Evolutionary conservation across 1,140 invertebrate species (phyloP).

Genomic region (Bombus turneri): DNA sequence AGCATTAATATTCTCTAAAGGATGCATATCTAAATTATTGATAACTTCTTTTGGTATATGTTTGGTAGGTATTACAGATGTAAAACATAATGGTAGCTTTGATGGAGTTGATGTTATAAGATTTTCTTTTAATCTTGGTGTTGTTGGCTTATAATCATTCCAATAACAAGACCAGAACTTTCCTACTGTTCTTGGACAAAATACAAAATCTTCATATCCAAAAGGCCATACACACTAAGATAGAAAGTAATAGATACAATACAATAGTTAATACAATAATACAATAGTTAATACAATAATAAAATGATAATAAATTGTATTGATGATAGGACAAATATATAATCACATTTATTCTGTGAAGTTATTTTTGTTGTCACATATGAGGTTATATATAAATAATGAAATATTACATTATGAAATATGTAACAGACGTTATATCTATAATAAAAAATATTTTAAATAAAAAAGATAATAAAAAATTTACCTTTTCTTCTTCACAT

Average conservation of each 20-base stretch:
- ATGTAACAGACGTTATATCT: too few relatives aligned
- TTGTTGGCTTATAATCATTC: conserved; percentile 37
- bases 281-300: neutral
- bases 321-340: too few relatives aligned
- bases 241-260: neutral
- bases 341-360: too few relatives aligned
- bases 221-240: conserved; percentile 65
- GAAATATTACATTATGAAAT: too few relatives aligned
- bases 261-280: neutral
- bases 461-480: neutral
- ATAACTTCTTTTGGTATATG: conserved; percentile 7
- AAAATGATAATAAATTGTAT: neutral
- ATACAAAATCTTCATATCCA: conserved; percentile 40
- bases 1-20: neutral
- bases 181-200: conserved; percentile 35
- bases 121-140: conserved; percentile 16
- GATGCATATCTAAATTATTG: neutral
- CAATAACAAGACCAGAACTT: conserved; percentile 41
- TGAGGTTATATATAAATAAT: too few relatives aligned
- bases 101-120: neutral
- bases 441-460: too few relatives aligned
- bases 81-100: conserved; percentile 23
- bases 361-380: too few relatives aligned
- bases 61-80: neutral
- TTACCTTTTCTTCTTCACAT: conserved; percentile 56